phyloP scores from a whole-genome alignment of 1,140 invertebrate genomes.

The Agrilus planipennis region DNA sequence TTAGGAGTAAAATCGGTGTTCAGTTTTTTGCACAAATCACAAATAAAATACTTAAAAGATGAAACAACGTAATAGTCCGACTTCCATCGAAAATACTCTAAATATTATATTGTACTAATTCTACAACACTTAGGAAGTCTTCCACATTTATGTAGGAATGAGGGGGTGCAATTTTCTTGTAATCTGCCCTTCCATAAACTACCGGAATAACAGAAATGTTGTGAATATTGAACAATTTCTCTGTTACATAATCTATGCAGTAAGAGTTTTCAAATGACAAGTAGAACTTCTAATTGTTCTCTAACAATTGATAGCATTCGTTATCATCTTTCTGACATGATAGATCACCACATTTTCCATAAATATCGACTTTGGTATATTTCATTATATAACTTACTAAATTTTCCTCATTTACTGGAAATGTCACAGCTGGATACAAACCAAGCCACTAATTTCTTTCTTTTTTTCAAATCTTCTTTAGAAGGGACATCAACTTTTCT shows the following conservation, averaged over 20 bases:
- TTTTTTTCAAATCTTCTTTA: conserved; percentile 19
- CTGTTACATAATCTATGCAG: conserved; percentile 45
- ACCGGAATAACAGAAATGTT: conserved; percentile 40
- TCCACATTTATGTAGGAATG: conserved; percentile 48
- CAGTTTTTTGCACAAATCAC: not conserved
- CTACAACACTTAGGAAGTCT: conserved; percentile 37
- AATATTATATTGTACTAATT: conserved; percentile 42
- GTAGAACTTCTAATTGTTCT: conserved; percentile 35
- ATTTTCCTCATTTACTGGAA: conserved; percentile 38
- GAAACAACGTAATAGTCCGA: conserved; percentile 1
- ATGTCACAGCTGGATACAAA: conserved; percentile 49
- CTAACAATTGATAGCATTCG: not conserved
- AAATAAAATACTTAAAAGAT: not conserved
- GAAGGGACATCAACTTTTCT: conserved; percentile 24
- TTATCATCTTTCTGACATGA: conserved; percentile 20
- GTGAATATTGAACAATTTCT: conserved; percentile 41
- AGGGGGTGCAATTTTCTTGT: conserved; percentile 39
- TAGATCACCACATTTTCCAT: conserved; percentile 43
- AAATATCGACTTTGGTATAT: conserved; percentile 51
- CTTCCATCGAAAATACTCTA: conserved; percentile 43
- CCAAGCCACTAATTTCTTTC: conserved; percentile 42
- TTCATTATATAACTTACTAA: conserved; percentile 42
- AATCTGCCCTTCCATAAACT: conserved; percentile 44
- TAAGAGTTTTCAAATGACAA: conserved; percentile 49
- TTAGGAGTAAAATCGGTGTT: conserved; percentile 12